These are phyloP conservation scores for Dione juno DNA, from an alignment of 2,888 invertebrate genomes.

Conservation along the genomic window DNA sequence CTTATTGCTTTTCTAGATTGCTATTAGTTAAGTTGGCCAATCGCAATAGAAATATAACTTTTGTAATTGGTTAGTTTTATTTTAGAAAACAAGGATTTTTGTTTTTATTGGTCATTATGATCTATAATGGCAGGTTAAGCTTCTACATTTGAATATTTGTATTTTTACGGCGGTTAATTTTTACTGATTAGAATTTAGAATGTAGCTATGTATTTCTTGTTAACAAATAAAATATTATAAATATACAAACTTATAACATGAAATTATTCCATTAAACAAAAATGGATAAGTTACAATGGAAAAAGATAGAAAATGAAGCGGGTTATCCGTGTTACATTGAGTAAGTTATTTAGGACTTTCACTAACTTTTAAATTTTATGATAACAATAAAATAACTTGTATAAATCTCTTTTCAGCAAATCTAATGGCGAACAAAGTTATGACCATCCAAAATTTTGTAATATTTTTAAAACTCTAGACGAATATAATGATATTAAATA, in stretches of 20 bases:
- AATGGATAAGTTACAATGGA: slow-evolving; percentile 75
- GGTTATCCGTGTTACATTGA: slow-evolving; percentile 84
- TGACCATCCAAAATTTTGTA: slow-evolving; percentile 85
- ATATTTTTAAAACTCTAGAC: slow-evolving; percentile 82
- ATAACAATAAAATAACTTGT: not conserved
- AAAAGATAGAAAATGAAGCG: slow-evolving; percentile 84
- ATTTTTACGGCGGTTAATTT: slow-evolving; percentile 58
- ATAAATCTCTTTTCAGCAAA: slow-evolving; percentile 64
- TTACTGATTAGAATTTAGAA: slow-evolving; percentile 25
- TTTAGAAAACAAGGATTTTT: not conserved
- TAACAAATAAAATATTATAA: not conserved
- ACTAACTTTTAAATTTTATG: slow-evolving; percentile 42
- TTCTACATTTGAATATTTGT: slow-evolving; percentile 55
- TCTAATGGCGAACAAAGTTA: slow-evolving; percentile 77
- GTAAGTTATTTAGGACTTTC: slow-evolving; percentile 77
- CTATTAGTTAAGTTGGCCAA: slow-evolving; percentile 21
- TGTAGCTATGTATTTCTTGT: not conserved
- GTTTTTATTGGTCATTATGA: slow-evolving; percentile 30
- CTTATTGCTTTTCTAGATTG: not conserved
- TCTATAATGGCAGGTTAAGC: slow-evolving; percentile 8
- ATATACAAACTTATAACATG: slow-evolving; percentile 29
- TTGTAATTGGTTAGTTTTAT: slow-evolving; percentile 31
- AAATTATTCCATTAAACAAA: slow-evolving; percentile 37
- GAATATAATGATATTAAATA: slow-evolving; percentile 88
- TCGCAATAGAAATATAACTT: slow-evolving; percentile 25